A percentile compares a stretch with the other conserved stretches of the same genome.
These are phyloP conservation scores for Bubalus kerabau DNA, from an alignment of 2,113 vertebrate genomes.

Conservation along the genomic window DNA sequence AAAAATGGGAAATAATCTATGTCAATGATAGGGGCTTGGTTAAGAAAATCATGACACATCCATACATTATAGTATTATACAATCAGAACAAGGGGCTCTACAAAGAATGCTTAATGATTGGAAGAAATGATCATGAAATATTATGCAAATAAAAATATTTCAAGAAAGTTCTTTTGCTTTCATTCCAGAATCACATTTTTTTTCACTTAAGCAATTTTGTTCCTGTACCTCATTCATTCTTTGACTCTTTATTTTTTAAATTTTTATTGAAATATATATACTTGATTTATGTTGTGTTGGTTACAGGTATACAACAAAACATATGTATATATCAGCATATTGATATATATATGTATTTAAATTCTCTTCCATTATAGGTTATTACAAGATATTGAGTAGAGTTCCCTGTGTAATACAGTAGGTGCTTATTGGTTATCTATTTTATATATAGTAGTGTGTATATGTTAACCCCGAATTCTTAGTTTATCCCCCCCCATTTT, in stretches of 20 bases:
- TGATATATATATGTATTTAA: background rate
- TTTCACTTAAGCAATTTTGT: background rate
- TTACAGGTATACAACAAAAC: background rate
- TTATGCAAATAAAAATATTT: conserved; percentile 56
- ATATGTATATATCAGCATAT: background rate
- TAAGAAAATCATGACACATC: background rate
- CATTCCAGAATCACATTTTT: background rate
- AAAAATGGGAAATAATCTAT: conserved; percentile 19
- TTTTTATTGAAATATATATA: background rate
- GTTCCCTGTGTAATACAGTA: background rate
- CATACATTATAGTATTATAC: background rate
- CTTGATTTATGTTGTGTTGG: background rate
- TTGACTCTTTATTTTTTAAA: background rate
- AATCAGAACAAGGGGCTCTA: background rate
- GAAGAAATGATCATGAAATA: conserved; percentile 48
- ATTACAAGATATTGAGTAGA: background rate
- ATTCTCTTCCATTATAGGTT: background rate
- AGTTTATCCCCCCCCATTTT: background rate
- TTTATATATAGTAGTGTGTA: background rate
- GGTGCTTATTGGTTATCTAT: background rate
- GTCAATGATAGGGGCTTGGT: background rate
- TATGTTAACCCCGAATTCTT: background rate
- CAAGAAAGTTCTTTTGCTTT: background rate
- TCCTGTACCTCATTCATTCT: background rate
- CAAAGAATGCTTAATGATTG: conserved; percentile 3